Evolutionary conservation across 2,797 vertebrate species (phyloP).

Genomic region (Manis pentadactyla): DNA sequence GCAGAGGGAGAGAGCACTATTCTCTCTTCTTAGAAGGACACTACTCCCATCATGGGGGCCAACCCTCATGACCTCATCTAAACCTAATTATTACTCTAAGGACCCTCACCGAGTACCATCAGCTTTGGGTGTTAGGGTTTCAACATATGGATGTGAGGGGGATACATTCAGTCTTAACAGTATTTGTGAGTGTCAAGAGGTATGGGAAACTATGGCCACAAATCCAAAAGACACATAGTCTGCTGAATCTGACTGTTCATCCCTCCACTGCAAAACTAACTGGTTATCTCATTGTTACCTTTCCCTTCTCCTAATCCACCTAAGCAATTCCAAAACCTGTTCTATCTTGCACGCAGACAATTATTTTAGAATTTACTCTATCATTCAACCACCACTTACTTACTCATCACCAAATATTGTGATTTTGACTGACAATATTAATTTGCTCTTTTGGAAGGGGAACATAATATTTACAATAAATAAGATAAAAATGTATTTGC

Average conservation of each 20-base stretch:
- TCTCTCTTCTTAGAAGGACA: background rate
- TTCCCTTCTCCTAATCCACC: background rate
- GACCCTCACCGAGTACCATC: background rate
- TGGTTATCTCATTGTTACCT: background rate
- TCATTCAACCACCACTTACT: background rate
- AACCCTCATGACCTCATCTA: background rate
- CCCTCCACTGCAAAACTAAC: background rate
- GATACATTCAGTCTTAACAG: background rate
- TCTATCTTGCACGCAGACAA: background rate
- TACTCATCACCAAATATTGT: background rate
- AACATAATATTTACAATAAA: background rate
- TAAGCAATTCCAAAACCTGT: conserved; percentile 13
- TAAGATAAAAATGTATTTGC: background rate
- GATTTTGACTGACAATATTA: conserved; percentile 41
- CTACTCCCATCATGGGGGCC: background rate
- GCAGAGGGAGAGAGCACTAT: background rate
- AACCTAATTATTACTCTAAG: background rate
- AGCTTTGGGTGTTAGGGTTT: background rate
- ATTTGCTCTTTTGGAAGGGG: background rate
- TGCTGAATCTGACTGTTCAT: background rate
- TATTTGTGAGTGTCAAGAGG: background rate
- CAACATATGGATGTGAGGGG: background rate
- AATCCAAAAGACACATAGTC: background rate
- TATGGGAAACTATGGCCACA: background rate
- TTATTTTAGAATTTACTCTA: conserved; percentile 40